Base-by-base conservation (phyloP, 2,113 vertebrate genomes). In the Gymnogyps californianus region DNA sequence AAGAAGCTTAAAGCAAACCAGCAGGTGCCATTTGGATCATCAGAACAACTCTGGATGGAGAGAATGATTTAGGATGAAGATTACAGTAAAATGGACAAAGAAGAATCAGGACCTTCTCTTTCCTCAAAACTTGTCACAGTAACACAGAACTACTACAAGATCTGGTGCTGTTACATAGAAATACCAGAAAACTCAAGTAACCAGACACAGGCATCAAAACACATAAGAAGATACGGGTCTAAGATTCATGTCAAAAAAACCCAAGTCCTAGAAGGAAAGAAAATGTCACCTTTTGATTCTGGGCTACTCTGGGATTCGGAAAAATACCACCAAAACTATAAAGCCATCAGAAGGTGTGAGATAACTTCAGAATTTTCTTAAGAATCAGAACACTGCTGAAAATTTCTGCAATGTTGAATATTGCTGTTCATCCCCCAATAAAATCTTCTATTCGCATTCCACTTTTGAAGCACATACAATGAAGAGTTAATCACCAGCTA, bases 171-270 rank as follows among this genome's bases (percentile, higher is more conserved):
- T 55, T 81, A 51, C 11, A 32, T 1, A 31, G 26, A 71, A 81
- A 51, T 28, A 55, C 13, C 12, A 71, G 46, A 38, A 89, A 62
- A 82, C 20, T 29, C 8, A 83, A 77, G 22, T 40, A 69, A 83
- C 21, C 25, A 87, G 54, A 66, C 25, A 52, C 4, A 66, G 42
- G 19, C 20, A 47, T n/a, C 44, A 90, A 46, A 85, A 88, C 32
- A 38, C 3, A 0, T 16, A 42, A 62, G 11, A 87, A 34, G 32
- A 82, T 16, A 77, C 0, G 0, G 6, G 11, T 62, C 44, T 49
- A 87, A 87, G 24, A 74, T 11, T 47, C 1, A 4, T 47, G 54
- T 31, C 15, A 66, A 59, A 87, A 77, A 47, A 7, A 0, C 7
- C 10, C 13, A 51, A 34, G 29, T 26, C 28, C 36, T 10, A 65